Evolutionary conservation across 2,797 vertebrate genomes (phyloP).

Genomic region (Enteromius viviparus): DNA sequence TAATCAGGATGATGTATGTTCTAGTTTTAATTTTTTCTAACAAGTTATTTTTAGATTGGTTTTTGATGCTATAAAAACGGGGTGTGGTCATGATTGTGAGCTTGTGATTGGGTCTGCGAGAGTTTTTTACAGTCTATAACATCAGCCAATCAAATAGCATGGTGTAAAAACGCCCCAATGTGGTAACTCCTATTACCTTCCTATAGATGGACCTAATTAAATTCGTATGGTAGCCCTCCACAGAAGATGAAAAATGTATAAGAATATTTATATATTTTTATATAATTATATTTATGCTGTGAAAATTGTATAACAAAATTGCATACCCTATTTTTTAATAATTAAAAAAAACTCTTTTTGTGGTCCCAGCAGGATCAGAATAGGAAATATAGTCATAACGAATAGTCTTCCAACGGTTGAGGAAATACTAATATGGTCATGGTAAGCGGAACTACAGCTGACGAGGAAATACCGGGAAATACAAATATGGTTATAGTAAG

Average conservation of each 20-base stretch:
- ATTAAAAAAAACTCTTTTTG: no score
- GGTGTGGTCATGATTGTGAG: no score
- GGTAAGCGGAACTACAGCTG: not conserved
- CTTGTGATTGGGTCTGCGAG: no score
- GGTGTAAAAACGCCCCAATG: no score
- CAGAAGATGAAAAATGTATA: not conserved
- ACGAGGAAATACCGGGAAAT: conserved; percentile 5
- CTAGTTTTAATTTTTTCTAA: no score
- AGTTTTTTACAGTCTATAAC: no score
- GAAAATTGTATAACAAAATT: not conserved
- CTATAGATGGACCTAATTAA: not conserved
- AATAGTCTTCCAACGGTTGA: not conserved
- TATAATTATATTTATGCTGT: not conserved
- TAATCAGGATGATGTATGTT: no score
- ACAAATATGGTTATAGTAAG: not conserved
- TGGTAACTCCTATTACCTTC: no score
- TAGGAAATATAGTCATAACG: not conserved
- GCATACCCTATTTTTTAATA: not conserved
- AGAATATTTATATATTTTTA: not conserved
- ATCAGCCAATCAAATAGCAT: no score
- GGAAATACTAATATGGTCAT: conserved; percentile 32
- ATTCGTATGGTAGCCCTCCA: not conserved
- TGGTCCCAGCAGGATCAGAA: not conserved
- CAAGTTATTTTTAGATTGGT: no score
- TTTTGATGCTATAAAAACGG: no score